phyloP scores from a whole-genome alignment of 2,797 vertebrate genomes.

The Antrozous pallidus region DNA sequence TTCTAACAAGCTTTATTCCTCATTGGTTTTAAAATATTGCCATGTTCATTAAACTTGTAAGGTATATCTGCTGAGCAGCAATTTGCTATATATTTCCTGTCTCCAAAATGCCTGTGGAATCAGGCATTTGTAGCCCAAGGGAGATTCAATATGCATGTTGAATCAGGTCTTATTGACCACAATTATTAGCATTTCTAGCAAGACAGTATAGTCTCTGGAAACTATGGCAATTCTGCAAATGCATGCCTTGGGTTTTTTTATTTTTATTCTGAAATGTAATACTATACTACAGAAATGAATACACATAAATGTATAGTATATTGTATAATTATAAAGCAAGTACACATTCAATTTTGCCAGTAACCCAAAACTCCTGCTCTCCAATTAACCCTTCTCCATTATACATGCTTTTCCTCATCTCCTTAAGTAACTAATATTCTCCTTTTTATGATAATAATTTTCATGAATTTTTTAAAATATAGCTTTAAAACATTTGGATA shows the following conservation, averaged over 20 bases:
- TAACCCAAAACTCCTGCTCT: not conserved
- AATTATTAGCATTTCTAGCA: slow-evolving; percentile 39
- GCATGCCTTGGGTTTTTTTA: not conserved
- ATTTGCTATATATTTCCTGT: slow-evolving; percentile 60
- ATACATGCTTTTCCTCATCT: not conserved
- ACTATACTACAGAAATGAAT: not conserved
- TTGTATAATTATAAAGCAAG: not conserved
- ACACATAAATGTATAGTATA: not conserved
- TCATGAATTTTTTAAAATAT: not conserved
- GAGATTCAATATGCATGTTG: slow-evolving; percentile 40
- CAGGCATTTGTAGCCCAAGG: slow-evolving; percentile 33
- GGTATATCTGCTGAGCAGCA: slow-evolving; percentile 30
- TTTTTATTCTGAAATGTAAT: slow-evolving; percentile 21
- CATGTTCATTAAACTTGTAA: slow-evolving; percentile 57
- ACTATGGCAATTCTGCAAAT: not conserved
- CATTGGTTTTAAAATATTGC: slow-evolving; percentile 37
- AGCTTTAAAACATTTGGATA: slow-evolving; percentile 9
- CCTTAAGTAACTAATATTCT: not conserved
- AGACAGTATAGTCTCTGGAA: not conserved
- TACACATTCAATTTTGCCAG: not conserved
- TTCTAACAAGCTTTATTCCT: slow-evolving; percentile 39
- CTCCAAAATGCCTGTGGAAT: slow-evolving; percentile 49
- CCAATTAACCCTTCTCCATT: not conserved
- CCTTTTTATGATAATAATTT: not conserved
- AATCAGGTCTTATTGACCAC: slow-evolving; percentile 7